Percentiles rank a stretch among this genome's conserved stretches.
Conservation (phyloP, 2,113 vertebrate species). For the Tragelaphus strepsiceros region DNA sequence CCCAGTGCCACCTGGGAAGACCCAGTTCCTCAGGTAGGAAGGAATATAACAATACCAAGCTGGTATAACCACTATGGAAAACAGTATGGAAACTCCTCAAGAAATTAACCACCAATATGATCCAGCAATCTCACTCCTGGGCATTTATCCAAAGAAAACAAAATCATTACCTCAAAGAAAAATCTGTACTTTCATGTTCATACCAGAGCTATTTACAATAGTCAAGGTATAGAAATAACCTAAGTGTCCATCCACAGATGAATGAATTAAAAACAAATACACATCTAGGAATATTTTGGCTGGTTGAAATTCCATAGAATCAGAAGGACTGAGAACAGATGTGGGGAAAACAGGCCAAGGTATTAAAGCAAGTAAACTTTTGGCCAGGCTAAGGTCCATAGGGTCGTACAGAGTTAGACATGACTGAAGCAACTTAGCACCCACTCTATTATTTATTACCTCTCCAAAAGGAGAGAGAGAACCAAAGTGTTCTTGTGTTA, state of each 20-base stretch:
- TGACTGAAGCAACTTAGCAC: background rate
- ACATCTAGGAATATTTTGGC: background rate
- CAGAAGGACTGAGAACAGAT: background rate
- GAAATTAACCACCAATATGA: background rate
- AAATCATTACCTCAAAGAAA: background rate
- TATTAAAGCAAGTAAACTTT: background rate
- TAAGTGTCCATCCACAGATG: background rate
- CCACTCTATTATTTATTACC: background rate
- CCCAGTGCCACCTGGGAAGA: background rate
- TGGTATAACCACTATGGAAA: background rate
- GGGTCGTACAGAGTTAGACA: background rate
- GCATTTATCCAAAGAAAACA: background rate
- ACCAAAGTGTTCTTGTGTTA: no score
- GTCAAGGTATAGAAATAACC: background rate
- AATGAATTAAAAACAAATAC: background rate
- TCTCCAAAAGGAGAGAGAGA: background rate
- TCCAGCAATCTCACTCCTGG: background rate
- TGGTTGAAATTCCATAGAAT: background rate
- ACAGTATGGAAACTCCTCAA: background rate
- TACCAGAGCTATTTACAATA: background rate
- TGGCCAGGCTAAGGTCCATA: background rate
- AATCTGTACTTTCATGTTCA: background rate
- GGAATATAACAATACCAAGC: background rate
- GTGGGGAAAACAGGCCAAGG: background rate
- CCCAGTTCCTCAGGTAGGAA: background rate